Base-by-base conservation (phyloP, 2,797 vertebrate genomes). In the Melanotaenia nigrans region DNA sequence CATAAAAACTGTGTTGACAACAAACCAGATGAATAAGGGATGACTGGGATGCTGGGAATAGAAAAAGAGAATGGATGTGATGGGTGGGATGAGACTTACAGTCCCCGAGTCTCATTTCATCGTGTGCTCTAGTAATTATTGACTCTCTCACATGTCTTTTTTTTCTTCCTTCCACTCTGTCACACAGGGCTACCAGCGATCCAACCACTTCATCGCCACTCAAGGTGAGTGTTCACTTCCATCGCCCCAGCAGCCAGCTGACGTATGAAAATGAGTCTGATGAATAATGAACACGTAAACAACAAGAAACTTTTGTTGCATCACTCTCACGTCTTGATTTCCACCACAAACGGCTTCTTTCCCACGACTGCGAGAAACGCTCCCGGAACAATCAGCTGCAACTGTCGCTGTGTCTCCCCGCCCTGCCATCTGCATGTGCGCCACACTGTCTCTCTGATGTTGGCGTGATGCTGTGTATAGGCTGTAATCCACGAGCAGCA, bases 191-290 rank as follows among this genome's bases (percentile, higher is more conserved):
- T 97, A 98, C 89, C 97, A 98, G 91, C 95, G 96, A 83, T 97
- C 97, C 65, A 98, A 97, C 87, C 97, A 98, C 92, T 99, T 98
- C 94, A 98, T 99, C 74, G 97, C 97, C 85, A 97, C 97, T 25
- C 97, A 98, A 96, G 97, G 97, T 98, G 94, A 95, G 93, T 75
- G 47, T 22, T 13, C 61, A 55, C 14, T 32, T 58, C 22, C 14
- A 61, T 5, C 8, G 16, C 45, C 47, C 55, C 40, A 59, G 36
- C 66, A 13, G 36, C 40, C 30, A 14, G 58, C 56, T 78, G 72
- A 73, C 66, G 14, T 65, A 62, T 66, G 64, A 25, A 84, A 83
- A 83, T 78, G 22, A 68, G 49, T 67, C 47, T 2, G 8, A 53
- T 92, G 77, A 88, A 90, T 87, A 77, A 86, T 90, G 82, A 61